Evolutionary conservation across 2,797 vertebrate species (phyloP).

Genomic region (Microcaecilia unicolor): DNA sequence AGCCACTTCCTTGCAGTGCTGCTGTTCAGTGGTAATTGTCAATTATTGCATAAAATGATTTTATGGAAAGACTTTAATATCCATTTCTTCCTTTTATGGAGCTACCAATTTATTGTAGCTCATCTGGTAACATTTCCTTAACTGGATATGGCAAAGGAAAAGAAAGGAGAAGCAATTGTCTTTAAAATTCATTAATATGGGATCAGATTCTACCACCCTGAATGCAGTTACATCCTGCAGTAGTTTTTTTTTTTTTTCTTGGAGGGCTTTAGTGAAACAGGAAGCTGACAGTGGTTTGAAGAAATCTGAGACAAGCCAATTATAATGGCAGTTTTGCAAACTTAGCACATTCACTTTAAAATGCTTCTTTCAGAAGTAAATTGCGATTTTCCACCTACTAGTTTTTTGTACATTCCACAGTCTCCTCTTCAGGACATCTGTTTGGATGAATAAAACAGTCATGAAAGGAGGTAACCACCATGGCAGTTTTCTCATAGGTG

Average conservation of each 20-base stretch:
- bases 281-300: neutral
- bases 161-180: too few species aligned
- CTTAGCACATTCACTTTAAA: neutral
- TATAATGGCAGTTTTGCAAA: neutral
- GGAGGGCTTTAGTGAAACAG: neutral
- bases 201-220: neutral
- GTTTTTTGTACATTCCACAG: neutral
- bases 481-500: slow-evolving; percentile 4
- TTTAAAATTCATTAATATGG: neutral
- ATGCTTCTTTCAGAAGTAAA: neutral
- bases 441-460: too few species aligned
- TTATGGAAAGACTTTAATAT: too few species aligned
- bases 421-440: neutral
- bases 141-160: too few species aligned
- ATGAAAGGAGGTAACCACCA: slow-evolving; percentile 3
- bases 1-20: too few species aligned
- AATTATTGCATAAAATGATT: too few species aligned
- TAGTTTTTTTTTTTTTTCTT: too few species aligned
- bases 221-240: neutral
- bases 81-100: too few species aligned
- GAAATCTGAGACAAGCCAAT: neutral
- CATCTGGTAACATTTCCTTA: too few species aligned
- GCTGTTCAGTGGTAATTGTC: too few species aligned
- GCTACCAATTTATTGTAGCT: too few species aligned
- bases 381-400: neutral